Conservation (phyloP, 1,140 invertebrate genomes). For the Adelges cooleyi region DNA sequence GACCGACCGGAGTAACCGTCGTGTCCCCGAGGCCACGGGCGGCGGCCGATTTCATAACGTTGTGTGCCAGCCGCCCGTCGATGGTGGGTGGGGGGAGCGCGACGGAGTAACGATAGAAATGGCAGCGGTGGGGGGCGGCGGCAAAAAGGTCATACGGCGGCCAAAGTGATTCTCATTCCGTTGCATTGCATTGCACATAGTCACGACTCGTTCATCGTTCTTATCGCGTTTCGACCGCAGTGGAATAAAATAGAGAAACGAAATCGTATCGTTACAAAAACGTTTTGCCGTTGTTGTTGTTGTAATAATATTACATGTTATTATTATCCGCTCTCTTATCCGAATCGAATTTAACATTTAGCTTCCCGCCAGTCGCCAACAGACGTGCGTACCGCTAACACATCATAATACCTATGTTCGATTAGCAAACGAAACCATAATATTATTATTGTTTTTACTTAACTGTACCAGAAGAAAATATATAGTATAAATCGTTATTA, state of each 20-base stretch:
- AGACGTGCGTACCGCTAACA: constrained; percentile 14
- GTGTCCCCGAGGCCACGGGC: constrained; percentile 10
- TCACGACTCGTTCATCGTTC: constrained; percentile 23
- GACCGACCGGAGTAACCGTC: constrained; percentile 20
- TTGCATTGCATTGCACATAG: constrained; percentile 25
- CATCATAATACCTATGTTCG: neutral
- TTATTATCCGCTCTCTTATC: constrained; percentile 7
- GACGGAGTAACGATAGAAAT: neutral
- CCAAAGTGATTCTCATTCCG: constrained; percentile 28
- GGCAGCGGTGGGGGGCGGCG: neutral
- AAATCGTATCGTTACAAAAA: constrained; percentile 22
- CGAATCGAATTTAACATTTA: constrained; percentile 2
- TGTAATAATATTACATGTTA: neutral
- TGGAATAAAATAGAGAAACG: constrained; percentile 12
- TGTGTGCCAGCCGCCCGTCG: neutral
- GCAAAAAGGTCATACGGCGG: constrained; percentile 21
- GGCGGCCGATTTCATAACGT: constrained; percentile 11
- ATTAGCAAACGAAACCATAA: too few species aligned
- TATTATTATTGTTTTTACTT: too few species aligned
- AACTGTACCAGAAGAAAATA: too few species aligned
- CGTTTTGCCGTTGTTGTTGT: constrained; percentile 11
- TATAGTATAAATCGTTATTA: too few species aligned
- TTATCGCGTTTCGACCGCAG: neutral
- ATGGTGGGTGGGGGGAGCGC: neutral
- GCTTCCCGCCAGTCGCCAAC: constrained; percentile 19